Evolutionary conservation across 2,113 vertebrate genomes (phyloP), one percentile per base, ranked within the genome.

Genomic region (Vimba vimba): DNA sequence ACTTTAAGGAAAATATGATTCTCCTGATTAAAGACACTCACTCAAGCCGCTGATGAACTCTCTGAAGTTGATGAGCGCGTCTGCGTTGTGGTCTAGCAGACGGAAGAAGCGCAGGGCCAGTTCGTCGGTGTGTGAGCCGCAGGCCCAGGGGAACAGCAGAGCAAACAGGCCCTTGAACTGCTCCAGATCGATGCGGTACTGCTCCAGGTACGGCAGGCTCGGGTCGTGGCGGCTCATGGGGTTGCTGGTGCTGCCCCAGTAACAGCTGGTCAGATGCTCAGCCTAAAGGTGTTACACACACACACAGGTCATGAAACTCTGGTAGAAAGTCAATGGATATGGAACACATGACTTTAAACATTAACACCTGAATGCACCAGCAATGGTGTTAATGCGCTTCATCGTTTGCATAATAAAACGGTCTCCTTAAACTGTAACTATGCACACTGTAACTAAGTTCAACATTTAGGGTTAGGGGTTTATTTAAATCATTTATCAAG

Each of bases 251-350:
- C 98, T 96, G 0, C 98, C 98, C 98, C 98, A 99, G 94, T 99
- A 99, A 92, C 98, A 99, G 94, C 98, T 99, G 50, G 97, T 98
- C 88, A 99, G 94, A 90, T 99, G 98, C 45, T 99, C 98, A 0
- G 97, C 96, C 98, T 99, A 89, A 75, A 15, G 30, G 30, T 23
- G 39, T 71, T 0, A 83, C 8, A 27, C 19, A 50, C 19, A 50
- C 3, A 43, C 8, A 64, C 25, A 10, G 79, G 13, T 15, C 36
- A 27, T 17, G 43, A 81, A 9, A 62, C n/a, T 62, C 23, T 30
- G 6, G 7, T 8, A 43, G 6, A 57, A 52, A 59, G 25, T 8
- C 27, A 77, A 55, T 55, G 47, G 6, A 1, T 52, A 50, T 9
- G 47, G 2, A 30, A 8, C 4, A 8, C 19, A 15, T 30, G 19